These are phyloP conservation scores for Brachionus asplanchnoidis DNA, from an alignment of 1,140 invertebrate genomes.

Conservation along the genomic window DNA sequence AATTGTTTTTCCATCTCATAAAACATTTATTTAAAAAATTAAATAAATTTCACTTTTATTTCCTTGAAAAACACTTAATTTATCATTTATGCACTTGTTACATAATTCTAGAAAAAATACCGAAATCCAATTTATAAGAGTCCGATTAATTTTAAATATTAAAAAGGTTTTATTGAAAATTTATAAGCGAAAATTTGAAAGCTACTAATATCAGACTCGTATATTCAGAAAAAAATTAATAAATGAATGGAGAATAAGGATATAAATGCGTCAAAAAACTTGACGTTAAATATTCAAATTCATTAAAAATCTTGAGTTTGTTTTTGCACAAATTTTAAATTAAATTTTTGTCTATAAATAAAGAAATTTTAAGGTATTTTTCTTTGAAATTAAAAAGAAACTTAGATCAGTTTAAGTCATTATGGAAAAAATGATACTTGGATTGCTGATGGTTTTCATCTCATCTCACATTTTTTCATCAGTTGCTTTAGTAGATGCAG, in stretches of 20 bases:
- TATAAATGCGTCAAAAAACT: background rate
- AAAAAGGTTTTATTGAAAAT: background rate
- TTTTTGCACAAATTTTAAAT: background rate
- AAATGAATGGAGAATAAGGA: background rate
- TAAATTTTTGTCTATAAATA: background rate
- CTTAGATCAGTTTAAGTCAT: background rate
- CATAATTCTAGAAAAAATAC: slow-evolving; percentile 21
- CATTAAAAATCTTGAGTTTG: background rate
- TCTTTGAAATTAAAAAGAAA: background rate
- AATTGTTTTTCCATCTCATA: background rate
- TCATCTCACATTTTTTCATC: background rate
- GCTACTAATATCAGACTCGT: background rate
- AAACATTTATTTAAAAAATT: slow-evolving; percentile 16
- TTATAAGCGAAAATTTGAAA: background rate
- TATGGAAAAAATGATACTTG: background rate
- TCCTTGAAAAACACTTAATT: background rate
- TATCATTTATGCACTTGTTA: slow-evolving; percentile 3
- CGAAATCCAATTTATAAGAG: background rate
- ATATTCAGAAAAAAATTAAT: background rate
- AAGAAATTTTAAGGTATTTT: background rate
- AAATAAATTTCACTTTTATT: background rate
- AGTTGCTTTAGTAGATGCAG: background rate
- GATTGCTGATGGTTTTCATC: background rate
- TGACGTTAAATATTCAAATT: background rate
- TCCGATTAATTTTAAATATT: background rate